Percentiles rank a stretch among this genome's conserved stretches.
phyloP scores from a whole-genome alignment of 1,140 invertebrate species.

The Diachasma alloeum region DNA sequence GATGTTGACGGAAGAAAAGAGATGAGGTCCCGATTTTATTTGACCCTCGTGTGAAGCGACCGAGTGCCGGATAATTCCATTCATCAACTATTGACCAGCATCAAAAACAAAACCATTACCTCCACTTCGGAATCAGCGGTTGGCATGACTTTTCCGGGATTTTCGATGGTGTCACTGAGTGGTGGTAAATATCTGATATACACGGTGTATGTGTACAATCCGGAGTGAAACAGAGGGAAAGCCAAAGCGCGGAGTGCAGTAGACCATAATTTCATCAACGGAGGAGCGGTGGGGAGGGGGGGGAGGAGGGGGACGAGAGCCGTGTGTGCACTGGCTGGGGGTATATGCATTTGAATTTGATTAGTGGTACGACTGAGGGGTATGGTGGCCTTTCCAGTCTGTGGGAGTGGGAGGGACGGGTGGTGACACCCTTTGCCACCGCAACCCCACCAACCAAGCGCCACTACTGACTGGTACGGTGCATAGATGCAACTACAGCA shows the following conservation, averaged over 20 bases:
- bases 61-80: neutral
- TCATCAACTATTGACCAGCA: neutral
- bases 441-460: conserved; percentile 47
- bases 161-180: conserved; percentile 15
- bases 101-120: neutral
- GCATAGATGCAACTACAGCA: conserved; percentile 57
- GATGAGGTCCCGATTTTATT: too few relatives aligned
- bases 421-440: conserved; percentile 60
- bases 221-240: neutral
- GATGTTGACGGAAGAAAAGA: too few relatives aligned
- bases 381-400: conserved; percentile 17
- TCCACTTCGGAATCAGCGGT: neutral
- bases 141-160: neutral
- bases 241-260: conserved; percentile 43
- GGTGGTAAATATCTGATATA: neutral
- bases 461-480: conserved; percentile 37
- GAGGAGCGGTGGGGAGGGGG: conserved; percentile 37
- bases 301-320: conserved; percentile 32
- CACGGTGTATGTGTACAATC: conserved; percentile 6
- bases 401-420: conserved; percentile 34
- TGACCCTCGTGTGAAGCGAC: too few relatives aligned
- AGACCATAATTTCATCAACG: conserved; percentile 61
- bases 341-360: conserved; percentile 61
- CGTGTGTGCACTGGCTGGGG: conserved; percentile 48
- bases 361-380: conserved; percentile 48